A percentile compares a stretch with the other conserved stretches of the same genome.
phyloP scores from a whole-genome alignment of 2,113 vertebrate genomes.

The Perca flavescens region DNA sequence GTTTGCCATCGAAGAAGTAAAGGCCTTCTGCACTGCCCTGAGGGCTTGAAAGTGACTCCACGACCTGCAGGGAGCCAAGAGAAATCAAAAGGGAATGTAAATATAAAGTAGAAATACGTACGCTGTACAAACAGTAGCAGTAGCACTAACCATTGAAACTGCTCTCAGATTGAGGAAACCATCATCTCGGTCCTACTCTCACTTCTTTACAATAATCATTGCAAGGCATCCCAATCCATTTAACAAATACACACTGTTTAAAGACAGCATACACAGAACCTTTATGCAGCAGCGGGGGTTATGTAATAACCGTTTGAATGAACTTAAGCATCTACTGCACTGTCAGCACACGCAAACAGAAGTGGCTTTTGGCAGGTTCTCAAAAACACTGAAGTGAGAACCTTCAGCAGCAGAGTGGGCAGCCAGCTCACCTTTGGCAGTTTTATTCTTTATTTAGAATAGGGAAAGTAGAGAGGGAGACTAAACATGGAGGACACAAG shows the following conservation, averaged over 20 bases:
- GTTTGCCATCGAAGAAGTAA: constrained; percentile 90
- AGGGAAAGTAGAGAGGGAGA: constrained; percentile 67
- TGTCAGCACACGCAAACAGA: constrained; percentile 64
- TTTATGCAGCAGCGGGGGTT: constrained; percentile 49
- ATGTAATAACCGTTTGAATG: constrained; percentile 68
- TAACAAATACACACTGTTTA: background rate
- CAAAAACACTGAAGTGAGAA: constrained; percentile 77
- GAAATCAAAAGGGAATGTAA: background rate
- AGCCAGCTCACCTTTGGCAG: constrained; percentile 75
- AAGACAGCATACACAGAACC: constrained; percentile 11
- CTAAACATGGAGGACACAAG: constrained; percentile 65
- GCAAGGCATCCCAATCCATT: background rate
- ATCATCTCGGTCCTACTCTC: background rate
- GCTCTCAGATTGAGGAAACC: background rate
- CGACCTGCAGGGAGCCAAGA: constrained; percentile 57
- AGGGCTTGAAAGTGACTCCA: constrained; percentile 65
- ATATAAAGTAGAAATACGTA: background rate
- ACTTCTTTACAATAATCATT: background rate
- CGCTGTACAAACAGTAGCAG: background rate
- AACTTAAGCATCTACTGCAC: constrained; percentile 65
- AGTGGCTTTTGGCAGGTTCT: constrained; percentile 79
- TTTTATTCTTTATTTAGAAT: constrained; percentile 78
- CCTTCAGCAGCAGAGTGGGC: constrained; percentile 76
- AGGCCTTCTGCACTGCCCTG: constrained; percentile 73
- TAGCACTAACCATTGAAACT: background rate